Percentiles rank a stretch among this genome's conserved stretches.
Conservation (phyloP, 2,797 vertebrate species). For the Rhabdomys pumilio region DNA sequence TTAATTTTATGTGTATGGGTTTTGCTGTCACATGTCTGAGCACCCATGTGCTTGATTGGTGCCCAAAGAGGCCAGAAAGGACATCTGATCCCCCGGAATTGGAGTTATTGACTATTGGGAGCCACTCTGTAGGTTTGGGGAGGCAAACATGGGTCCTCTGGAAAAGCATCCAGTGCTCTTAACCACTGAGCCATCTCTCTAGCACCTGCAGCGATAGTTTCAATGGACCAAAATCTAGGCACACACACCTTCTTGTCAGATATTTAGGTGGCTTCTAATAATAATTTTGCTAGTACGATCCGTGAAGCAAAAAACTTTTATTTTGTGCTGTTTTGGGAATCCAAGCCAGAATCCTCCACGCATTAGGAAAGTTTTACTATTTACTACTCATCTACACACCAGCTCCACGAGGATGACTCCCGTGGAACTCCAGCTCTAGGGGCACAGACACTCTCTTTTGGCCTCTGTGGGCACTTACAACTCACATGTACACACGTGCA, state of each 20-base stretch:
- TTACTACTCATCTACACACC: no score
- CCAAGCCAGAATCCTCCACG: not conserved
- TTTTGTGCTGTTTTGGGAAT: not conserved
- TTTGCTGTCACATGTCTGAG: not conserved
- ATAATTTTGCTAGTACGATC: not conserved
- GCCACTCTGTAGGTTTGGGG: not conserved
- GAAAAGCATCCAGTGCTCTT: not conserved
- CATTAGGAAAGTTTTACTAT: not conserved
- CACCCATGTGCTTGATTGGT: no score
- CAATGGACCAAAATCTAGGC: not conserved
- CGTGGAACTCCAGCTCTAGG: not conserved
- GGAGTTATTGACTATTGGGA: not conserved
- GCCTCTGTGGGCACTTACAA: not conserved
- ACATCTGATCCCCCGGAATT: not conserved
- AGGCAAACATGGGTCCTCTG: not conserved
- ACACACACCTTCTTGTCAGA: not conserved
- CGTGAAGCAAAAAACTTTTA: not conserved
- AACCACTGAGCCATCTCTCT: not conserved
- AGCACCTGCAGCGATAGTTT: not conserved
- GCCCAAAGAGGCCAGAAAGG: not conserved
- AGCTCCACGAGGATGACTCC: no score
- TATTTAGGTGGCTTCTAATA: not conserved
- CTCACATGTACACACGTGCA: not conserved
- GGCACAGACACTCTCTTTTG: not conserved
- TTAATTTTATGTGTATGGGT: not conserved